phyloP scores from a whole-genome alignment of 2,888 invertebrate species.

The Arctia plantaginis region DNA sequence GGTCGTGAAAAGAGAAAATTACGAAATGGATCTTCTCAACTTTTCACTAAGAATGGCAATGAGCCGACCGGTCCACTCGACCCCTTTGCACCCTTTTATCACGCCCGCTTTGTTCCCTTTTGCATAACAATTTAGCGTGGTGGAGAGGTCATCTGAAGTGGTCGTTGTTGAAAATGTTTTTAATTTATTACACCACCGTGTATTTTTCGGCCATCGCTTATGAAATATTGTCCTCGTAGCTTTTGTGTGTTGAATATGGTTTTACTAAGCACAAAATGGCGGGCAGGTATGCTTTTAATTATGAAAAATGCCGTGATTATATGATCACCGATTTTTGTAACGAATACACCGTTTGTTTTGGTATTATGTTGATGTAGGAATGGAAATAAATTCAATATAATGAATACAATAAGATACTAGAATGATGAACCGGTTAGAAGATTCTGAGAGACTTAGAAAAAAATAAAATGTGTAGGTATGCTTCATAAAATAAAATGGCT shows the following conservation, averaged over 20 bases:
- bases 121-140: slow-evolving; percentile 25
- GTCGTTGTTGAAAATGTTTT: slow-evolving; percentile 59
- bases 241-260: slow-evolving; percentile 53
- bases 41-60: slow-evolving; percentile 57
- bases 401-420: background rate
- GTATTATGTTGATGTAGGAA: background rate
- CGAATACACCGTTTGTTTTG: background rate
- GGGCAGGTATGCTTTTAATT: slow-evolving; percentile 45
- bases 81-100: slow-evolving; percentile 36
- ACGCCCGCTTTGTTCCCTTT: slow-evolving; percentile 26
- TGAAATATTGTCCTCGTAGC: slow-evolving; percentile 63
- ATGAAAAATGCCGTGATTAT: slow-evolving; percentile 43
- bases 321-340: slow-evolving; percentile 29
- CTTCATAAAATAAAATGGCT: too few relatives aligned
- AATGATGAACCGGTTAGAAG: too few relatives aligned
- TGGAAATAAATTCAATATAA: background rate
- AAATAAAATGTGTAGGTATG: too few relatives aligned
- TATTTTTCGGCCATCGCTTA: slow-evolving; percentile 61
- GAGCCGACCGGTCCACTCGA: slow-evolving; percentile 49
- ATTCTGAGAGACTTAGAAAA: too few relatives aligned
- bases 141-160: slow-evolving; percentile 39
- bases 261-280: slow-evolving; percentile 49
- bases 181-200: slow-evolving; percentile 65
- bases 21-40: slow-evolving; percentile 63
- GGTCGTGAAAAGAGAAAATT: slow-evolving; percentile 54